A percentile compares a stretch with the other conserved stretches of the same genome.
Conservation (phyloP, 2,888 invertebrate genomes). For the Elmis aenea region DNA sequence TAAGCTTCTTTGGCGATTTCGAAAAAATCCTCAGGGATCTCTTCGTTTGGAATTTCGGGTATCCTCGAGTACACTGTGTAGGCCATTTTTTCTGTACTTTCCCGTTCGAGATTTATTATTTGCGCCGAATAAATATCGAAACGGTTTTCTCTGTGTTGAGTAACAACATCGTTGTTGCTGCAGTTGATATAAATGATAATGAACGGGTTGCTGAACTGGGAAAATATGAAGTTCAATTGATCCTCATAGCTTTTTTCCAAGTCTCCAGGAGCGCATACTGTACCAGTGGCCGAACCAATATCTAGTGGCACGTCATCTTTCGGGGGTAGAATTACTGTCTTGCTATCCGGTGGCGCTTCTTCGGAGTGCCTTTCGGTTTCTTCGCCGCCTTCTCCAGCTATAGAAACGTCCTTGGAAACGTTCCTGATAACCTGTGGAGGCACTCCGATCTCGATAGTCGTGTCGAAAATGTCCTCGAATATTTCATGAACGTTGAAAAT, state of each 20-base stretch:
- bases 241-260: constrained; percentile 33
- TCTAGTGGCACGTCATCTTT: constrained; percentile 28
- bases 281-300: constrained; percentile 22
- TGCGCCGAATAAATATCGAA: constrained; percentile 36
- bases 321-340: constrained; percentile 8
- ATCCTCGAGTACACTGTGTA: constrained; percentile 39
- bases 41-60: constrained; percentile 34
- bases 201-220: constrained; percentile 35
- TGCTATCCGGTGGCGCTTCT: constrained; percentile 1
- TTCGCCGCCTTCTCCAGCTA: constrained; percentile 24
- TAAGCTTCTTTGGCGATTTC: constrained; percentile 24
- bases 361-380: constrained; percentile 27
- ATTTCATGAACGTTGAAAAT: constrained; percentile 42
- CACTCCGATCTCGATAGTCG: constrained; percentile 23
- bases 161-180: constrained; percentile 51
- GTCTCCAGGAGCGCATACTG: constrained; percentile 28
- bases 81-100: constrained; percentile 41
- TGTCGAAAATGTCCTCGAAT: constrained; percentile 40
- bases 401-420: constrained; percentile 11
- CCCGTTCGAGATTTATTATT: constrained; percentile 32
- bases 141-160: constrained; percentile 39
- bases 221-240: constrained; percentile 40
- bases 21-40: constrained; percentile 33
- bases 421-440: too few species aligned
- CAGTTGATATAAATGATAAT: constrained; percentile 55